Evolutionary conservation across 2,888 invertebrate genomes (phyloP).

Genomic region (Trachelus iudaicus): DNA sequence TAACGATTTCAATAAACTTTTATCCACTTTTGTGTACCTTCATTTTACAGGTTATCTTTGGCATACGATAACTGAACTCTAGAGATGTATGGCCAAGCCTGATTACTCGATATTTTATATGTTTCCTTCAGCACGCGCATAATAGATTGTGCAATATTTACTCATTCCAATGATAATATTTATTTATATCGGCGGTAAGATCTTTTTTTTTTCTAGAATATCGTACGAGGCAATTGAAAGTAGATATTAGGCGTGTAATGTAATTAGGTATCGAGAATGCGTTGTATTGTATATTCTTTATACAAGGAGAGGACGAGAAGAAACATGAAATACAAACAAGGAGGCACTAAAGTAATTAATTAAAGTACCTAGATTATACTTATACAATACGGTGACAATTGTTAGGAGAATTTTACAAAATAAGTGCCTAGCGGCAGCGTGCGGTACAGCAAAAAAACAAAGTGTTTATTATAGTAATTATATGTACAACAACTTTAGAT

Average conservation of each 20-base stretch:
- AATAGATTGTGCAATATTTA: conserved; percentile 26
- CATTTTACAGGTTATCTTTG: background rate
- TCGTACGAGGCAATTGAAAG: background rate
- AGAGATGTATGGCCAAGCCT: background rate
- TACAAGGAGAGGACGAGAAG: background rate
- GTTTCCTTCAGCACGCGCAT: background rate
- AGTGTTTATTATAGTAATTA: conserved; percentile 11
- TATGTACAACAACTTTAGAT: background rate
- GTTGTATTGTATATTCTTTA: background rate
- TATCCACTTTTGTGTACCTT: background rate
- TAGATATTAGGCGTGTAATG: background rate
- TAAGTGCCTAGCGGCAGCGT: conserved; percentile 19
- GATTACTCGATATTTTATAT: background rate
- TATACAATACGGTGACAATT: conserved; percentile 13
- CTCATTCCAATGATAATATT: conserved; percentile 40
- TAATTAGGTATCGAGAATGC: background rate
- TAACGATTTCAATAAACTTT: background rate
- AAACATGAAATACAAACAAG: conserved; percentile 7
- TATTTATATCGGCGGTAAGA: conserved; percentile 17
- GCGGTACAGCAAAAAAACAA: conserved; percentile 9
- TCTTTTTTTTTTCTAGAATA: background rate
- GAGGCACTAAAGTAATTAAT: conserved; percentile 1
- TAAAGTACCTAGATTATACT: conserved; percentile 11
- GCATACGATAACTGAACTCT: background rate
- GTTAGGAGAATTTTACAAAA: conserved; percentile 3